Percentiles rank a stretch among this genome's conserved stretches.
These are phyloP conservation scores for Lasioglossum villosulum DNA, from an alignment of 2,888 invertebrate species.

Conservation along the genomic window DNA sequence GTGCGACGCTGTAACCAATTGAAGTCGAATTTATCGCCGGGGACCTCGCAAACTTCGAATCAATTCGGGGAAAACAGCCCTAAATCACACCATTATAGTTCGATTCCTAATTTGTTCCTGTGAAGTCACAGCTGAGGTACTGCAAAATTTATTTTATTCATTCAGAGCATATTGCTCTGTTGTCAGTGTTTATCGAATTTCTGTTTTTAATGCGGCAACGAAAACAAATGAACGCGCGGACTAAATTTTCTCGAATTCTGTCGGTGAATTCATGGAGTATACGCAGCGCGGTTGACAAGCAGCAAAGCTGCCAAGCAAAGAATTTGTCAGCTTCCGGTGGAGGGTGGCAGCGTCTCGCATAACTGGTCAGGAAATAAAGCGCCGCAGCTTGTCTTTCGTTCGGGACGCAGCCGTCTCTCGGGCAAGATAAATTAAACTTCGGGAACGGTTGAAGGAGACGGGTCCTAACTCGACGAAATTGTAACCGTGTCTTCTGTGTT, in stretches of 20 bases:
- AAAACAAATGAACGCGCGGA: background rate
- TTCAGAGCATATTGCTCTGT: background rate
- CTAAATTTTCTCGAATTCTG: background rate
- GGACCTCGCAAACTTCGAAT: background rate
- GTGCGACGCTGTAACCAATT: background rate
- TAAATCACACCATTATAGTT: background rate
- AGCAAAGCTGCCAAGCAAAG: background rate
- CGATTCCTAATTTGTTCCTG: background rate
- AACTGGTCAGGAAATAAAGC: background rate
- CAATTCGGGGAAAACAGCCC: background rate
- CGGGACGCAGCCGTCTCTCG: background rate
- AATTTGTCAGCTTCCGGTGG: background rate
- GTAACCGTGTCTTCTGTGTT: slow-evolving; percentile 1
- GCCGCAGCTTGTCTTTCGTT: background rate
- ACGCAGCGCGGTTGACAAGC: background rate
- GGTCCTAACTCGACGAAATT: background rate
- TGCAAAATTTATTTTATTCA: background rate
- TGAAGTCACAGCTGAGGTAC: background rate
- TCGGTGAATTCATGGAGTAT: background rate
- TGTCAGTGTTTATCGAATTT: background rate
- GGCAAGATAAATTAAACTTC: slow-evolving; percentile 7
- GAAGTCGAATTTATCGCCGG: background rate
- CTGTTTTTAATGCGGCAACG: background rate
- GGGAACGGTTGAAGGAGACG: background rate
- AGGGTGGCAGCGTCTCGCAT: background rate